phyloP scores from a whole-genome alignment of 2,113 vertebrate species.

The Thalassoma bifasciatum region DNA sequence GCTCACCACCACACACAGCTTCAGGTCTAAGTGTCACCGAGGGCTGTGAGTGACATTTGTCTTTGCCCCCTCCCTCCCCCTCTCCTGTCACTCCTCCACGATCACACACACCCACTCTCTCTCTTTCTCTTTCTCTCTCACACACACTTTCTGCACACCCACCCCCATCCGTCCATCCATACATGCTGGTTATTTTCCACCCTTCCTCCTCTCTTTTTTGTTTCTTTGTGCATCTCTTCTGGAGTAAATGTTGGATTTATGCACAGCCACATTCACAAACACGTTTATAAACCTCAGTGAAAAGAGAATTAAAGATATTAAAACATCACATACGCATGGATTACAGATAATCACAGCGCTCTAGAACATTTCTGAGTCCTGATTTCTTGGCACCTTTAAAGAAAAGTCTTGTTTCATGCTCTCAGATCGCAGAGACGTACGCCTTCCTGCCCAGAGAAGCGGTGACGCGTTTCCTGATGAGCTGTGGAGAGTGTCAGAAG shows the following conservation, averaged over 20 bases:
- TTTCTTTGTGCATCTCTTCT: slow-evolving; percentile 28
- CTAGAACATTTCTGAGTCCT: not conserved
- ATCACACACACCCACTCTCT: slow-evolving; percentile 7
- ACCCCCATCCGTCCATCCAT: slow-evolving; percentile 8
- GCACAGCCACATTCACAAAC: not conserved
- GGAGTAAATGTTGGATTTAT: slow-evolving; percentile 36
- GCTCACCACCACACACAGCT: no score
- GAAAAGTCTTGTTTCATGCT: not conserved
- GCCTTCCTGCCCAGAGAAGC: slow-evolving; percentile 96
- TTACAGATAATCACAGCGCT: no score
- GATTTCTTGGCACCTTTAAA: not conserved
- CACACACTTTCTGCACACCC: slow-evolving; percentile 3
- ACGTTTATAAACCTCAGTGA: not conserved
- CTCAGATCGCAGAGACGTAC: slow-evolving; percentile 95
- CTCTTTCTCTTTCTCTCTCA: slow-evolving; percentile 8
- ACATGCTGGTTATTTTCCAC: not conserved
- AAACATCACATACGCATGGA: no score
- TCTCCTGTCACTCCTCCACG: no score
- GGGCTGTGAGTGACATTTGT: slow-evolving; percentile 66
- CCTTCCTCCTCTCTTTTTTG: slow-evolving; percentile 29
- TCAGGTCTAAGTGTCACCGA: slow-evolving; percentile 31
- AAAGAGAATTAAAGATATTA: no score
- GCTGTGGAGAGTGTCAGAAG: slow-evolving; percentile 97
- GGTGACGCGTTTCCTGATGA: slow-evolving; percentile 97
- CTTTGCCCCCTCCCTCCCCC: slow-evolving; percentile 37